Base-by-base conservation (phyloP, 2,888 invertebrate genomes). In the Lacanobia wlatinum region DNA sequence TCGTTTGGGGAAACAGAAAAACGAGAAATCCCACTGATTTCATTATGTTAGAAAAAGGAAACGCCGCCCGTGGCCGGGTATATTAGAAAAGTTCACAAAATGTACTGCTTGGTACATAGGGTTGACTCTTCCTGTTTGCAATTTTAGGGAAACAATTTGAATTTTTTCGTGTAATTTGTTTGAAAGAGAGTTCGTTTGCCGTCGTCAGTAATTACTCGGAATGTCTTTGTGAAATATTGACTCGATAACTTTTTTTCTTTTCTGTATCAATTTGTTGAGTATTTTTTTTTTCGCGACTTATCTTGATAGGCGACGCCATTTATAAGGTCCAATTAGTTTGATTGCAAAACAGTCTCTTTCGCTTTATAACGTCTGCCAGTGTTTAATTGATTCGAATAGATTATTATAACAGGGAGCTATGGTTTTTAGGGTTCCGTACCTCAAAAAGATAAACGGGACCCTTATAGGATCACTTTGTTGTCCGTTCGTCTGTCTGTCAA, bases 81-180 rank as follows among this genome's bases (percentile, higher is more conserved):
- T 85, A 84, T 85, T 85, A 86, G 78, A 78, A 84, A 85, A 85
- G 78, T 85, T 85, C 60, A 63, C 60, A 83, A 83, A 82, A 83
- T 86, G 68, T 83, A 78, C 83, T 75, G 74, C 46, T 21, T 21
- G 50, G 21, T 16, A 14, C 53, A 23, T 76, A 83, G 81, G 84
- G 85, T 60, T 86, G 75, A n/a, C 70, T 50, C 28, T 73, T 72
- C 38, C 48, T 50, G 50, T 70, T 78, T 58, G 28, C 40, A 14
- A 60, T 71, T 67, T 63, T 21, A 38, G 6, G 34, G 43, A 21
- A n/a, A 67, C 21, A 38, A 52, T 59, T 69, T 75, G 34, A 58
- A 28, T 43, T 58, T 34, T 59, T 62, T 62, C 40, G 7, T 38
- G 21, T 28, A 40, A 63, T 50, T 75, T 52, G 21, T 78, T 53